Evolutionary conservation across 2,888 invertebrate genomes (phyloP).

Genomic region (Apotomis turbidana): DNA sequence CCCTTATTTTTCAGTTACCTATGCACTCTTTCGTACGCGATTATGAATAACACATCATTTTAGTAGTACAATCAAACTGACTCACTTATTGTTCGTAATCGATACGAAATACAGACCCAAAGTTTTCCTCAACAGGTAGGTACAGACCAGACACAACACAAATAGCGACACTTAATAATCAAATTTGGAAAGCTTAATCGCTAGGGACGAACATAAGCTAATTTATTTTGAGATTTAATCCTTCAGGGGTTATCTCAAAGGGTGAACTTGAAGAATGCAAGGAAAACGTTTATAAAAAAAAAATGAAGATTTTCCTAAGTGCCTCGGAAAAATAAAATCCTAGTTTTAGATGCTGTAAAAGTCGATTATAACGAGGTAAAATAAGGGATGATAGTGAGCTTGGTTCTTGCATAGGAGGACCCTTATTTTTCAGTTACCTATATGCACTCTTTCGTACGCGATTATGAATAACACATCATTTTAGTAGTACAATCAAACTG

Average conservation of each 20-base stretch:
- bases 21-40: not conserved
- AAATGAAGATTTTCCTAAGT: too few species aligned
- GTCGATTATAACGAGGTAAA: too few species aligned
- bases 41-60: conserved; percentile 10
- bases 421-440: not conserved
- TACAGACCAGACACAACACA: conserved; percentile 18
- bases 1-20: not conserved
- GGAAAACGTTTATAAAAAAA: too few species aligned
- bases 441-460: not conserved
- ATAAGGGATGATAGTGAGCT: too few species aligned
- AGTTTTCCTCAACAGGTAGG: conserved; percentile 37
- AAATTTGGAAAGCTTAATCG: too few species aligned
- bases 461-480: conserved; percentile 9
- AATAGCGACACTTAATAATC: conserved; percentile 21
- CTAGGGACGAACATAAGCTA: too few species aligned
- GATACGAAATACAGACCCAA: conserved; percentile 10
- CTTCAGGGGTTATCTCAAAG: too few species aligned
- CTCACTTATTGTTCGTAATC: conserved; percentile 11
- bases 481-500: not conserved
- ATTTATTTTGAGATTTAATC: too few species aligned
- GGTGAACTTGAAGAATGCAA: too few species aligned
- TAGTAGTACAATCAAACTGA: not conserved
- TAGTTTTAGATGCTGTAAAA: too few species aligned
- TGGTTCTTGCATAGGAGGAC: too few species aligned
- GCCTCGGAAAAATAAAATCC: too few species aligned